A percentile compares a stretch with the other conserved stretches of the same genome.
phyloP scores from a whole-genome alignment of 2,888 invertebrate species.

The Apotomis capreana region DNA sequence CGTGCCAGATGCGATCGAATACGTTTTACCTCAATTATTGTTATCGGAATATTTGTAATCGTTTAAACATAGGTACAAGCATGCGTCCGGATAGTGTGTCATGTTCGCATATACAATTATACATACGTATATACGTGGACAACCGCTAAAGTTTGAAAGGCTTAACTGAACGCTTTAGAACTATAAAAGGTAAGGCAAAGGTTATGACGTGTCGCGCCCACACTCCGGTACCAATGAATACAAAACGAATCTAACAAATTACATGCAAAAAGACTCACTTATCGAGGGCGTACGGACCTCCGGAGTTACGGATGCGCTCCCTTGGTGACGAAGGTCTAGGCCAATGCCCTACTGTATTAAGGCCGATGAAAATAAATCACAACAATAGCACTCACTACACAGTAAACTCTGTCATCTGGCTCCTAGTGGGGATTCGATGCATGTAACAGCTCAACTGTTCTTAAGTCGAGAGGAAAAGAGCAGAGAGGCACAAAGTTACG shows the following conservation, averaged over 20 bases:
- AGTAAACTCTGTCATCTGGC: slow-evolving; percentile 48
- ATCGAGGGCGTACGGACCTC: slow-evolving; percentile 70
- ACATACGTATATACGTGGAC: neutral
- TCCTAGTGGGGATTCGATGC: slow-evolving; percentile 24
- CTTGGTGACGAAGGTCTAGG: slow-evolving; percentile 70
- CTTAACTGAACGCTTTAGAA: slow-evolving; percentile 30
- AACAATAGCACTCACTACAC: slow-evolving; percentile 78
- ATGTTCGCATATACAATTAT: neutral
- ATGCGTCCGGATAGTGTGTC: neutral
- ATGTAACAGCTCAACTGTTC: slow-evolving; percentile 72
- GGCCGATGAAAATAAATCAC: slow-evolving; percentile 74
- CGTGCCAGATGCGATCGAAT: neutral
- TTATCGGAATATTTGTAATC: neutral
- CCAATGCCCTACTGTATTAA: slow-evolving; percentile 63
- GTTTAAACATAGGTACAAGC: neutral
- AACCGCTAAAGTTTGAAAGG: neutral
- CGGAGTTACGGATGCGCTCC: slow-evolving; percentile 66
- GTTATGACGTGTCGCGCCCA: slow-evolving; percentile 79
- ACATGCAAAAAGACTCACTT: slow-evolving; percentile 75
- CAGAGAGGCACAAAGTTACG: slow-evolving; percentile 71
- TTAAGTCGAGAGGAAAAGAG: slow-evolving; percentile 67
- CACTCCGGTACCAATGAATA: slow-evolving; percentile 55
- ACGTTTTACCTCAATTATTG: neutral
- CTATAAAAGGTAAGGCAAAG: slow-evolving; percentile 62
- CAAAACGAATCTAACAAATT: slow-evolving; percentile 66